phyloP scores from a whole-genome alignment of 2,113 vertebrate genomes.

The Stegostoma tigrinum region DNA sequence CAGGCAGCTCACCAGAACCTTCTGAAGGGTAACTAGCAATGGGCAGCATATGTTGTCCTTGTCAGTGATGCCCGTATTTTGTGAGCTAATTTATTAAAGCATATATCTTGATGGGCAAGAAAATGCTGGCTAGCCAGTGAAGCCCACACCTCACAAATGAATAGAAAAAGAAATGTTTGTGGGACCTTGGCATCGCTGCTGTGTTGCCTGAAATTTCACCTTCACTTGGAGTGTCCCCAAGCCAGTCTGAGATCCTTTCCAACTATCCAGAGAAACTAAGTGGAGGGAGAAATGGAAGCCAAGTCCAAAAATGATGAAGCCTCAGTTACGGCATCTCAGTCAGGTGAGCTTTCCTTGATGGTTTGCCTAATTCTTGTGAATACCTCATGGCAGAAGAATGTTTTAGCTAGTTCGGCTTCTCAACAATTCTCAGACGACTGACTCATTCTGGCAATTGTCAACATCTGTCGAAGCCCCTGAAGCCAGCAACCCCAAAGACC shows the following conservation, averaged over 20 bases:
- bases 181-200: background rate
- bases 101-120: too few relatives aligned
- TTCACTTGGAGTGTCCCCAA: background rate
- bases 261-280: background rate
- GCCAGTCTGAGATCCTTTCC: background rate
- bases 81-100: too few relatives aligned
- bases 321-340: too few relatives aligned
- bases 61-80: background rate
- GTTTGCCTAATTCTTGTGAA: background rate
- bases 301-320: background rate
- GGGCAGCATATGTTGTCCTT: too few relatives aligned
- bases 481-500: background rate
- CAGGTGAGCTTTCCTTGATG: background rate
- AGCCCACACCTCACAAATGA: background rate
- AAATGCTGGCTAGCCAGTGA: background rate
- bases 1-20: background rate
- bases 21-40: background rate
- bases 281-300: background rate
- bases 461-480: background rate
- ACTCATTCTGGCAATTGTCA: slow-evolving; percentile 8
- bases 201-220: background rate
- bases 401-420: background rate
- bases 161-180: background rate
- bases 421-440: background rate
- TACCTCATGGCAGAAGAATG: background rate